A percentile compares a stretch with the other conserved stretches of the same genome.
phyloP scores from a whole-genome alignment of 2,888 invertebrate species.

The Resseliella maxima region DNA sequence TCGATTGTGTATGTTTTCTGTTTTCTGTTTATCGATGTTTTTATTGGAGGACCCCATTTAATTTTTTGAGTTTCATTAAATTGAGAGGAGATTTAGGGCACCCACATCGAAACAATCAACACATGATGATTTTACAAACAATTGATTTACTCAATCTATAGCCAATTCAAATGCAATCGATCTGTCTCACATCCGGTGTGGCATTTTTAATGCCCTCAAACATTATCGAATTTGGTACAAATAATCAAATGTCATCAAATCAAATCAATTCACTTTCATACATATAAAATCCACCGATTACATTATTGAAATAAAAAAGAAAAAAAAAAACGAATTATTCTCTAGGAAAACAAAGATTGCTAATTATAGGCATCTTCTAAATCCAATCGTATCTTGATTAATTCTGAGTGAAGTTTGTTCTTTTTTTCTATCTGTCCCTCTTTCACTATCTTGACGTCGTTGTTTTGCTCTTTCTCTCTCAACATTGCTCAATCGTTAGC shows the following conservation, averaged over 20 bases:
- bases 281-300: too few species aligned
- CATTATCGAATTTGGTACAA: neutral
- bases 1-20: neutral
- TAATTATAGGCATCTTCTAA: conserved; percentile 23
- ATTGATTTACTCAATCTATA: neutral
- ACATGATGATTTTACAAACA: neutral
- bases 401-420: neutral
- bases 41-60: neutral
- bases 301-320: neutral
- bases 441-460: neutral
- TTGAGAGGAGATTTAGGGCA: neutral
- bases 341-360: neutral
- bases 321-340: neutral
- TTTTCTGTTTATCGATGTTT: neutral
- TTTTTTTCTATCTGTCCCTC: neutral
- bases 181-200: conserved; percentile 26
- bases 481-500: too few species aligned
- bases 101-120: neutral
- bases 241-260: too few species aligned
- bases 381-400: neutral
- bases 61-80: neutral
- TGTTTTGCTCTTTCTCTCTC: too few species aligned
- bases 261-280: too few species aligned
- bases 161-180: neutral
- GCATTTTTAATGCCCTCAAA: neutral